Evolutionary conservation across 1,140 invertebrate species (phyloP).

Genomic region (Panagrolaimus sp.): DNA sequence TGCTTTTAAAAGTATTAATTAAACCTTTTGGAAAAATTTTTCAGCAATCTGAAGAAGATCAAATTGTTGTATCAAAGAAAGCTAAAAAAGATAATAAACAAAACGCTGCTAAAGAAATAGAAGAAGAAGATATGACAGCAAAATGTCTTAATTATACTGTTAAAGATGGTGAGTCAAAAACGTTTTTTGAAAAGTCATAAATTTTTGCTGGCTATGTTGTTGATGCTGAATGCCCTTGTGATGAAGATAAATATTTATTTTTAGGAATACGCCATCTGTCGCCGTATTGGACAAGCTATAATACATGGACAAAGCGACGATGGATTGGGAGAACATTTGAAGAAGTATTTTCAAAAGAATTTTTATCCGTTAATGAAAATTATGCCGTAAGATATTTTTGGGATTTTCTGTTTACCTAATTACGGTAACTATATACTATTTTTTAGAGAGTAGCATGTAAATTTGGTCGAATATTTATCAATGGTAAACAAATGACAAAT

Average conservation of each 20-base stretch:
- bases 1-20: background rate
- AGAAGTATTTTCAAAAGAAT: conserved; percentile 87
- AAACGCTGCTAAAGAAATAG: background rate
- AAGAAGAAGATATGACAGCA: conserved; percentile 11
- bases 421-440: background rate
- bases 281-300: conserved; percentile 95
- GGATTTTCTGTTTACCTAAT: too few species aligned
- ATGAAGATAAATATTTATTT: conserved; percentile 10
- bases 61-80: background rate
- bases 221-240: background rate
- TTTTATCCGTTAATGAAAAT: conserved; percentile 60
- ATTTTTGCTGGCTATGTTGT: too few species aligned
- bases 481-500: conserved; percentile 79
- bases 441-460: conserved; percentile 75
- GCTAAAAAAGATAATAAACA: conserved; percentile 20
- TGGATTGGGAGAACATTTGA: conserved; percentile 93
- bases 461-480: conserved; percentile 83
- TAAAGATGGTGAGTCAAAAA: conserved; percentile 20
- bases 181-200: conserved; percentile 2
- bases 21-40: background rate
- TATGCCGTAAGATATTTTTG: conserved; percentile 27
- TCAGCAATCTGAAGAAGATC: background rate
- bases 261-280: conserved; percentile 91
- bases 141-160: conserved; percentile 18
- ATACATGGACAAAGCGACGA: conserved; percentile 89